phyloP scores from a whole-genome alignment of 1,140 invertebrate species.

The Zeugodacus cucurbitae region DNA sequence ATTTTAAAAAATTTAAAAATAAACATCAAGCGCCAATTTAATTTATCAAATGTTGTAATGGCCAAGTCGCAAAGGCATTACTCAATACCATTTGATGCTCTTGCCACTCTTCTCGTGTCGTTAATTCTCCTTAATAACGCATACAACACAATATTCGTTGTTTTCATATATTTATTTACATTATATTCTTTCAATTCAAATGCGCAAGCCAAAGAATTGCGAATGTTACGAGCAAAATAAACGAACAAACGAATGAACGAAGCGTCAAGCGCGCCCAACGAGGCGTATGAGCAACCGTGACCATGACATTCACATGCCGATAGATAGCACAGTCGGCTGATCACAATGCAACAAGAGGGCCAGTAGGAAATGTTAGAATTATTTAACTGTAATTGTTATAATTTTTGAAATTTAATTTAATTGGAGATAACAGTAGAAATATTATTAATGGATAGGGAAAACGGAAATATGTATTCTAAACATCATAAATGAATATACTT shows the following conservation, averaged over 20 bases:
- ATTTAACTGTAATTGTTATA: not conserved
- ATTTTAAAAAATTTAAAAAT: too few relatives aligned
- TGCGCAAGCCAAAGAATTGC: not conserved
- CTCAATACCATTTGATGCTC: too few relatives aligned
- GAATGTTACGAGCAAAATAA: conserved; percentile 14
- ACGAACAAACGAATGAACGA: not conserved
- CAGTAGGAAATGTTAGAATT: not conserved
- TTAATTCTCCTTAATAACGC: too few relatives aligned
- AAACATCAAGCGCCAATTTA: not conserved
- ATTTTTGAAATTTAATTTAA: too few relatives aligned
- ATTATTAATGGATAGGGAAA: too few relatives aligned
- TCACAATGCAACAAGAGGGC: not conserved
- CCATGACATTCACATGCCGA: conserved; percentile 24
- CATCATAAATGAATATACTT: too few relatives aligned
- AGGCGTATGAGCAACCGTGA: conserved; percentile 38
- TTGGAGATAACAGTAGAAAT: too few relatives aligned
- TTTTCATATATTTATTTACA: too few relatives aligned
- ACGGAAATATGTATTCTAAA: too few relatives aligned
- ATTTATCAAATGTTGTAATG: not conserved
- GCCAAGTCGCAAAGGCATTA: not conserved
- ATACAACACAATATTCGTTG: too few relatives aligned
- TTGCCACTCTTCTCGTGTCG: too few relatives aligned
- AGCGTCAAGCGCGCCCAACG: not conserved
- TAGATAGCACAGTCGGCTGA: not conserved
- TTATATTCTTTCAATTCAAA: not conserved